phyloP scores from a whole-genome alignment of 2,888 invertebrate genomes.

The Carterocephalus palaemon region DNA sequence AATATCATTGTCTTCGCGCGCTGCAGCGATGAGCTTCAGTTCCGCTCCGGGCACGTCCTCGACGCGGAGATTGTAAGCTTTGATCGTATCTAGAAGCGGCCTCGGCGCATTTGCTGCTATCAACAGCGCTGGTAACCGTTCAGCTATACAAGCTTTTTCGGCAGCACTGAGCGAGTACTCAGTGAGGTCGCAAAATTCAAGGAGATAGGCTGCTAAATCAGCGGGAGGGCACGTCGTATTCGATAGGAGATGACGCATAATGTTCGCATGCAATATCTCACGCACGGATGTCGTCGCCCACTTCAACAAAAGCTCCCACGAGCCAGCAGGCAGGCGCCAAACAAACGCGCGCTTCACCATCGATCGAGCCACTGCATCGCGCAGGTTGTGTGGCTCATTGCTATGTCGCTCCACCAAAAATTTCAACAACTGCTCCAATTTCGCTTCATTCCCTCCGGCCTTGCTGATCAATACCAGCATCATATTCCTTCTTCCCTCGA shows the following conservation, averaged over 20 bases:
- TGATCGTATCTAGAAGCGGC: slow-evolving; percentile 41
- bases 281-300: slow-evolving; percentile 45
- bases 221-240: slow-evolving; percentile 30
- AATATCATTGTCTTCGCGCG: slow-evolving; percentile 35
- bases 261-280: slow-evolving; percentile 56
- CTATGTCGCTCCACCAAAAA: slow-evolving; percentile 40
- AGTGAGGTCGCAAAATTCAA: slow-evolving; percentile 43
- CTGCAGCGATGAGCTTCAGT: slow-evolving; percentile 35
- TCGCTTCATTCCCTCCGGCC: slow-evolving; percentile 46
- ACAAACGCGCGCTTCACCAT: slow-evolving; percentile 50
- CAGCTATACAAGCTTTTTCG: slow-evolving; percentile 39
- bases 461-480: slow-evolving; percentile 61
- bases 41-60: slow-evolving; percentile 36
- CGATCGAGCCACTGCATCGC: slow-evolving; percentile 56
- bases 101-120: slow-evolving; percentile 32
- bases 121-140: slow-evolving; percentile 36
- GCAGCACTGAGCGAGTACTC: slow-evolving; percentile 42
- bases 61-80: slow-evolving; percentile 38
- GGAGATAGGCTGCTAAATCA: slow-evolving; percentile 40
- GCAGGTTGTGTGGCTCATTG: slow-evolving; percentile 52
- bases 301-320: slow-evolving; percentile 50
- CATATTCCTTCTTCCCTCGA: slow-evolving; percentile 52
- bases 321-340: slow-evolving; percentile 50
- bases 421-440: slow-evolving; percentile 43
- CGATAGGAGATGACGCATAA: slow-evolving; percentile 46